Evolutionary conservation across 2,797 vertebrate species (phyloP).

Genomic region (Cetoscarus ocellatus): DNA sequence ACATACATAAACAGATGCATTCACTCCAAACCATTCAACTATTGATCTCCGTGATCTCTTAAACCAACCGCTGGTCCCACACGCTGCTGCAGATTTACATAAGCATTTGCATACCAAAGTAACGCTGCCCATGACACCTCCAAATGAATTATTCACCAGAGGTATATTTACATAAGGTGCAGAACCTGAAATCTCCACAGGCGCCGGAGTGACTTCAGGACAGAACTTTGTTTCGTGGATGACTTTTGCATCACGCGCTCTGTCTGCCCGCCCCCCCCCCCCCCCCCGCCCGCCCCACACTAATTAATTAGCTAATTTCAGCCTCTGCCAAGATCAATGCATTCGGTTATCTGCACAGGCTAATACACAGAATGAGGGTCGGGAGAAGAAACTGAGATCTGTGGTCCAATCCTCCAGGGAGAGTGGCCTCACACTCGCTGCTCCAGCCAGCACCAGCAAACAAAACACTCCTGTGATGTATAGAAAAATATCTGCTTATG

Average conservation of each 20-base stretch:
- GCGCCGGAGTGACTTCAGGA: constrained; percentile 37
- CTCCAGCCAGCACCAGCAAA: constrained; percentile 28
- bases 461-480: constrained; percentile 56
- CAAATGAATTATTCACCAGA: constrained; percentile 68
- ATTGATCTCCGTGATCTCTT: constrained; percentile 72
- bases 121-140: constrained; percentile 55
- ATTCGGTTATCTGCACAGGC: constrained; percentile 30
- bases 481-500: constrained; percentile 51
- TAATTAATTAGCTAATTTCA: constrained; percentile 74
- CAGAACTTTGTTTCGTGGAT: constrained; percentile 32
- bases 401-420: constrained; percentile 33
- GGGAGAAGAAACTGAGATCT: constrained; percentile 42
- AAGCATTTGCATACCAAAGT: constrained; percentile 74
- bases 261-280: constrained; percentile 1
- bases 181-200: constrained; percentile 49
- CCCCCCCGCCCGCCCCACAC: neutral
- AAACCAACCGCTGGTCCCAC: constrained; percentile 53
- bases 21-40: constrained; percentile 43
- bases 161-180: constrained; percentile 69
- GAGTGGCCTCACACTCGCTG: constrained; percentile 23
- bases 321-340: constrained; percentile 68
- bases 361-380: constrained; percentile 40
- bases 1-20: constrained; percentile 49
- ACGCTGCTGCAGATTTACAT: constrained; percentile 62
- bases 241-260: constrained; percentile 39